Conservation (phyloP, 2,113 vertebrate species). For the Gopherus evgoodei region DNA sequence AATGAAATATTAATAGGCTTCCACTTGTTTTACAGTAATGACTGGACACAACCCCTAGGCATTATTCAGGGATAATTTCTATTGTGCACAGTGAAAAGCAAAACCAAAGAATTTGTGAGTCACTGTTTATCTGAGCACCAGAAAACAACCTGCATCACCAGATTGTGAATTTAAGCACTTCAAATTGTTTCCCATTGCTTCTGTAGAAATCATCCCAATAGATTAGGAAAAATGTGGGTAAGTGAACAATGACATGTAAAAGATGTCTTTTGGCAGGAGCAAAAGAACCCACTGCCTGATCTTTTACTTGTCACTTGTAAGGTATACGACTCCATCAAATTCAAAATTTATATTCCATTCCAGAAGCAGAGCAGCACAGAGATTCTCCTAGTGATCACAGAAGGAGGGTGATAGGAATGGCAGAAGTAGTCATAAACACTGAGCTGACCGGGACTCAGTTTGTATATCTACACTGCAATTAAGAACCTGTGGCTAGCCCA, state of each 20-base stretch:
- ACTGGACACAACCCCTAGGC: not conserved
- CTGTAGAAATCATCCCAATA: not conserved
- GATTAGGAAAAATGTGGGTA: not conserved
- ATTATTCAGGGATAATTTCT: constrained; percentile 19
- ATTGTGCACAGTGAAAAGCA: constrained; percentile 2
- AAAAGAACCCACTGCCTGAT: not conserved
- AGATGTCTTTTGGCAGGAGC: not conserved
- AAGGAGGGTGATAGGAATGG: not conserved
- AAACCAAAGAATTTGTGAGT: not conserved
- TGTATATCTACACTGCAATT: not conserved
- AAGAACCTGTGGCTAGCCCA: not conserved
- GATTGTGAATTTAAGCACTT: not conserved
- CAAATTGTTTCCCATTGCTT: constrained; percentile 12
- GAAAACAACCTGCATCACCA: not conserved
- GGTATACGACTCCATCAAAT: not conserved
- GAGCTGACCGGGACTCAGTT: not conserved
- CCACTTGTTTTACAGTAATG: not conserved
- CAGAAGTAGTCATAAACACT: not conserved
- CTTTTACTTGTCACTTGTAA: not conserved
- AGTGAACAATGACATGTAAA: not conserved
- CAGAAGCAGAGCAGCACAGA: not conserved
- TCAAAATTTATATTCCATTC: not conserved
- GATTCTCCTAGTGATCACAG: not conserved
- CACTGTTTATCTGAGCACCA: not conserved
- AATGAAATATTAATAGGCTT: constrained; percentile 1